Evolutionary conservation across 2,888 invertebrate species (phyloP).

Genomic region (Ichneumoninae sp.): DNA sequence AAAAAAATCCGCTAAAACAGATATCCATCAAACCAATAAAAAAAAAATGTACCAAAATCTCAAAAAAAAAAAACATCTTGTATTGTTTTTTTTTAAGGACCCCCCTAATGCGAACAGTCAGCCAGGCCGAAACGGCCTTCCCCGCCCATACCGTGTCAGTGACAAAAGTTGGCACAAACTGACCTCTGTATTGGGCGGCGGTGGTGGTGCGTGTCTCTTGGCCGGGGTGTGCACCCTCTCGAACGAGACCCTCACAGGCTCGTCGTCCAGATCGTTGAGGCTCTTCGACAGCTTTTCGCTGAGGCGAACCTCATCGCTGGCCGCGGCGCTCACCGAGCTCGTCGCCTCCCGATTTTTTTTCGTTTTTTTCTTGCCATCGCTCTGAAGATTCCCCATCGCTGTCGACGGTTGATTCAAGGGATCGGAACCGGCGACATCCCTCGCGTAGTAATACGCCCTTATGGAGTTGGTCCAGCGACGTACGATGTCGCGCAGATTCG

Average conservation of each 20-base stretch:
- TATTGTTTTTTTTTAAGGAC: no score
- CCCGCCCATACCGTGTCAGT: no score
- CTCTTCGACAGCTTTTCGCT: slow-evolving; percentile 60
- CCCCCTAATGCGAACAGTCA: no score
- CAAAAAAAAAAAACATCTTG: no score
- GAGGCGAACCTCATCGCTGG: slow-evolving; percentile 45
- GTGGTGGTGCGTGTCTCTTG: slow-evolving; percentile 79
- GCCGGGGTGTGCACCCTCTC: slow-evolving; percentile 77
- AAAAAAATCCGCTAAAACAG: no score
- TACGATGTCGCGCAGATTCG: slow-evolving; percentile 75
- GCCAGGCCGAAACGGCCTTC: no score
- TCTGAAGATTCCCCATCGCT: slow-evolving; percentile 83
- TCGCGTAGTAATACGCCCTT: slow-evolving; percentile 69
- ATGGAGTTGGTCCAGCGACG: slow-evolving; percentile 75
- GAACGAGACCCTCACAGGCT: slow-evolving; percentile 67
- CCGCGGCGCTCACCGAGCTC: slow-evolving; percentile 53
- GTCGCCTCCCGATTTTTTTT: slow-evolving; percentile 72
- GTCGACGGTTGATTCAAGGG: slow-evolving; percentile 17
- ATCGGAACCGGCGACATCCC: slow-evolving; percentile 54
- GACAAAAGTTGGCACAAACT: background rate
- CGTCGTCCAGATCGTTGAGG: slow-evolving; percentile 60
- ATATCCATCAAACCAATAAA: no score
- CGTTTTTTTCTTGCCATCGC: slow-evolving; percentile 79
- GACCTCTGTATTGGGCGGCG: slow-evolving; percentile 74
- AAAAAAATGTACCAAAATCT: no score